Evolutionary conservation across 1,140 invertebrate species (phyloP).

Genomic region (Drosophila asahinai): DNA sequence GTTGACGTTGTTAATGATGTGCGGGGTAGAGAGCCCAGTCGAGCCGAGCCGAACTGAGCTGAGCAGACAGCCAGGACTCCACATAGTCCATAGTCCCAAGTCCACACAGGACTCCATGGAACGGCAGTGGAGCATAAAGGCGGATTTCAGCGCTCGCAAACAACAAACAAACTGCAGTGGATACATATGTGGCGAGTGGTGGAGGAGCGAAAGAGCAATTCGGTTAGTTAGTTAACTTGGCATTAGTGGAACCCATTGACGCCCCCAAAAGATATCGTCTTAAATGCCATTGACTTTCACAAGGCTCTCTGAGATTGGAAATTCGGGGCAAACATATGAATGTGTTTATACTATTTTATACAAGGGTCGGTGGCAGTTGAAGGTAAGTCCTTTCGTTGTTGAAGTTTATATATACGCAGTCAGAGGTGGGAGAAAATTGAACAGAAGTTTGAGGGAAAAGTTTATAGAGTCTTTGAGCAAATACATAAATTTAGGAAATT

Average conservation of each 20-base stretch:
- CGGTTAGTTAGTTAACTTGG: slow-evolving; percentile 69
- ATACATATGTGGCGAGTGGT: slow-evolving; percentile 2
- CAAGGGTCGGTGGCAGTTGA: background rate
- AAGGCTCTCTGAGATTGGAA: slow-evolving; percentile 32
- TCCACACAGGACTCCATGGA: slow-evolving; percentile 18
- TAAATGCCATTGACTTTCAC: slow-evolving; percentile 34
- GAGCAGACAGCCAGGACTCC: slow-evolving; percentile 4
- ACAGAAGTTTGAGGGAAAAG: background rate
- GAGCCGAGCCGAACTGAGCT: background rate
- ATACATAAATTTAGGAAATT: background rate
- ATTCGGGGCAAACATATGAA: slow-evolving; percentile 6
- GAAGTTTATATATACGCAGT: background rate
- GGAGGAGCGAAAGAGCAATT: slow-evolving; percentile 24
- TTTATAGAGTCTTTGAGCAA: background rate
- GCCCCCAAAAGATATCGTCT: slow-evolving; percentile 25
- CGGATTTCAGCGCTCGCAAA: slow-evolving; percentile 60
- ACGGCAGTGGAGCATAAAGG: slow-evolving; percentile 45
- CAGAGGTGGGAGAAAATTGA: background rate
- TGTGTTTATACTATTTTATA: slow-evolving; percentile 12
- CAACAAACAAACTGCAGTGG: slow-evolving; percentile 23
- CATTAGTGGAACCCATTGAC: slow-evolving; percentile 58
- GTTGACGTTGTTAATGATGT: slow-evolving; percentile 82
- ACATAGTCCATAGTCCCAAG: slow-evolving; percentile 4
- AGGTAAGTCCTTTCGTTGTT: background rate
- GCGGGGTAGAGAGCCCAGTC: slow-evolving; percentile 35